Conservation (phyloP, 35 echinoderm and acorn worm species). For the Amphiura filiformis region DNA sequence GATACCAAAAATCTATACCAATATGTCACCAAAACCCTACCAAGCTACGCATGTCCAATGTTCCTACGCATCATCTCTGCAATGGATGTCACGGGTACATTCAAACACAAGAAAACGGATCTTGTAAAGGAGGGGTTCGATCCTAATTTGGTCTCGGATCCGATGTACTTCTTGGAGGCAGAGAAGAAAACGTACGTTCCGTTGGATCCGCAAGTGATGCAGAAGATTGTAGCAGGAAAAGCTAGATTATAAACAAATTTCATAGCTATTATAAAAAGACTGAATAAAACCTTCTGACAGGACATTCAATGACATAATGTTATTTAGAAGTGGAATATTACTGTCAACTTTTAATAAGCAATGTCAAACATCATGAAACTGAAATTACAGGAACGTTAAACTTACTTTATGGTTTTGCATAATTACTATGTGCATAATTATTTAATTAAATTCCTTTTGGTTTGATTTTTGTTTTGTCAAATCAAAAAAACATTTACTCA, state of each 20-base stretch:
- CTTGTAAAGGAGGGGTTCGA: slow-evolving; percentile 83
- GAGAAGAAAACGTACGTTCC: slow-evolving; percentile 44
- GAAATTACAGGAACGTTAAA: too few species aligned
- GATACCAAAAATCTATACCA: slow-evolving; percentile 35
- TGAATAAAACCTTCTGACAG: too few species aligned
- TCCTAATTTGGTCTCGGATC: slow-evolving; percentile 32
- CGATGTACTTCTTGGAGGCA: slow-evolving; percentile 55
- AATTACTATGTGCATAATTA: too few species aligned
- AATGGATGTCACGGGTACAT: slow-evolving; percentile 68
- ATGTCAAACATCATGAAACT: too few species aligned
- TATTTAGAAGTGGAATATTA: too few species aligned
- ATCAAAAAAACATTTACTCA: too few species aligned
- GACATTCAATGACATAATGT: too few species aligned
- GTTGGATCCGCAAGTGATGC: not conserved
- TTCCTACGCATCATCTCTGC: slow-evolving; percentile 59
- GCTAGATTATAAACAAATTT: slow-evolving; percentile 10
- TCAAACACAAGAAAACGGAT: slow-evolving; percentile 67
- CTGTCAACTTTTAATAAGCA: too few species aligned
- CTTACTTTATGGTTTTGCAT: too few species aligned
- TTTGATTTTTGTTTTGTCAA: too few species aligned
- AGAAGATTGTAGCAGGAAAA: slow-evolving; percentile 12
- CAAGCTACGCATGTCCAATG: slow-evolving; percentile 84
- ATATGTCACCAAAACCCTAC: slow-evolving; percentile 59
- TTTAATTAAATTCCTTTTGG: too few species aligned
- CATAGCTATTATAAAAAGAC: too few species aligned